phyloP scores from a whole-genome alignment of 2,888 invertebrate species.

The Drosophila yooni region DNA sequence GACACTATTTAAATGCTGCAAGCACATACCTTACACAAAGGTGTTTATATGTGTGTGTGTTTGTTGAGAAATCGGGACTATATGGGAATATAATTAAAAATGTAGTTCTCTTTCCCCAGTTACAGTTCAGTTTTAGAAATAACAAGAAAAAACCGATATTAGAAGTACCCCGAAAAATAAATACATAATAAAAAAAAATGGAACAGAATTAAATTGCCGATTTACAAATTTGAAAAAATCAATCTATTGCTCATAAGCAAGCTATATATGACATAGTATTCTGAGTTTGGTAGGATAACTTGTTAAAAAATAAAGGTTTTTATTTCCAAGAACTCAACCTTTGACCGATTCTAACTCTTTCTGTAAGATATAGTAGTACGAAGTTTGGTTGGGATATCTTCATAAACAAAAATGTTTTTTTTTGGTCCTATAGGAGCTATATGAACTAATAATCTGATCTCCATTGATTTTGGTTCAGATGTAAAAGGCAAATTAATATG shows the following conservation, averaged over 20 bases:
- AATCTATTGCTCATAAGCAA: neutral
- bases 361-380: neutral
- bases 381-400: neutral
- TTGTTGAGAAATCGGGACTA: neutral
- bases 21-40: neutral
- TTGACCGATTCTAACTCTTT: neutral
- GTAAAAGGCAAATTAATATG: neutral
- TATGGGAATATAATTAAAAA: neutral
- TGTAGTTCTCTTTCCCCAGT: neutral
- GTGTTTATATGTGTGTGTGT: neutral
- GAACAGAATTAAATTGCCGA: neutral
- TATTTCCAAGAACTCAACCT: neutral
- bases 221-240: neutral
- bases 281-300: neutral
- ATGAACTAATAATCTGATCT: neutral
- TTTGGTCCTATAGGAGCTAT: neutral
- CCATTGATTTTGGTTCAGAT: neutral
- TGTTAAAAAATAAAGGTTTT: neutral
- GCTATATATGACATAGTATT: neutral
- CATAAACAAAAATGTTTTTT: neutral
- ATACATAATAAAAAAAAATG: neutral
- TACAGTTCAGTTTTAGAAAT: neutral
- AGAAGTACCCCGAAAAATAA: too few relatives aligned
- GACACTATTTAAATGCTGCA: conserved; percentile 23
- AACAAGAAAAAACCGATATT: neutral